Evolutionary conservation across 1,140 invertebrate genomes (phyloP), one percentile per base, ranked within the genome.

Genomic region (Hypothenemus hampei): DNA sequence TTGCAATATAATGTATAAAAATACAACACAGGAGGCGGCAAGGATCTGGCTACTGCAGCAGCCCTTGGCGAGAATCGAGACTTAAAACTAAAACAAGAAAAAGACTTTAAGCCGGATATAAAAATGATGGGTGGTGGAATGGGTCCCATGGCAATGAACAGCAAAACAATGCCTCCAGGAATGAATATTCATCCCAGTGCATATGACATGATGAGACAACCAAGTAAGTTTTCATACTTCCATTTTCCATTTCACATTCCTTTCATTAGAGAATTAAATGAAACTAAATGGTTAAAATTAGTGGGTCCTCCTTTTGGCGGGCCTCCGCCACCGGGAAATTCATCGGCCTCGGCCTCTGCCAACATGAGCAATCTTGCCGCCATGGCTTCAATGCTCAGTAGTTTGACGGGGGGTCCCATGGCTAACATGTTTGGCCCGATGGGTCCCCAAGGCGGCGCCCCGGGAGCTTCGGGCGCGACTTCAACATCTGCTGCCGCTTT

Each of bases 1-100:
- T 31, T 31, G 26, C 2, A 22, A 49, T 26, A 15, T 18, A 16
- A n/a, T 35, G 37, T 37, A 36, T 18, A 35, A 29, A 24, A 11
- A 47, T 68, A 51, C 60, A 67, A 63, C 62, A 20, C 53, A 89
- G 87, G 87, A 63, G 87, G 87, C 6, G 87, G 87, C 11, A 88
- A 87, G 67, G 85, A 88, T 68, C 72, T 90, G 59, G 85, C 85
- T 3, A 82, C 86, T 13, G 85, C 85, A 1, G 83, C 81, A 10
- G 77, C 79, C 15, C 78, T 86, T 60, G 54, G 67, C 26, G 64
- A 67, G 21, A 47, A 57, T 3, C 50, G 61, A n/a, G 63, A 65
- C 18, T 57, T 54, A 10, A 68, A 69, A 59, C 7, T 62, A 1
- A 66, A 68, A 54, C 59, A 61, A 53, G 59, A 61, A 45, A 33